Evolutionary conservation across 2,888 invertebrate species (phyloP), one percentile per base, ranked within the genome.

Genomic region (Exocentrus adspersus): DNA sequence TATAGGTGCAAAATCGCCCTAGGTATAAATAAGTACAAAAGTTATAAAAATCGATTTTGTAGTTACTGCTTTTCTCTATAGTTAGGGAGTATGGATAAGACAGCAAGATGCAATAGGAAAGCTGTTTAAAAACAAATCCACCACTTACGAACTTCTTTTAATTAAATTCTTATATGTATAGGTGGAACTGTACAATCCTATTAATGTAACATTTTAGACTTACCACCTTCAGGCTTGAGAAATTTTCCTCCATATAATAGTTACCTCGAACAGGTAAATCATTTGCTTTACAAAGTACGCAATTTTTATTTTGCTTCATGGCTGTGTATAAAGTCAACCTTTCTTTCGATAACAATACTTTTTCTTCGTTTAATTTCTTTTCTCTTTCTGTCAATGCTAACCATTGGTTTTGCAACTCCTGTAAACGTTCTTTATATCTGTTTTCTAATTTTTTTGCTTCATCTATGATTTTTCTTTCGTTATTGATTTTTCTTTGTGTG

Each of bases 321-420:
- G 86, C 84, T 46, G 86, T 86, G 65, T 88, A 87, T 20, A 88
- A 77, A 60, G 82, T 82, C 57, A 88, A 72, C 69, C 88, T 82
- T 75, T 89, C 88, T 70, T 87, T 85, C 0, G 88, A 88, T 7
- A 88, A 72, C 1, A 84, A 81, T 0, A 88, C 85, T 77, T 89
- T 88, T 71, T 89, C 88, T 76, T 84, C 86, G 0, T 88, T 87
- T 32, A 89, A 84, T 69, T 87, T 87, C 71, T 87, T 87, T 67
- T 89, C 88, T 71, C 88, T 83, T 9, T 79, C 76, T 16, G 86
- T 85, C 14, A 89, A 73, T 0, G 87, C 85, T 2, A 84, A 80
- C 1, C 86, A 84, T 64, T 88, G 87, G 64, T 84, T 85, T 76
- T 88, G 88, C 30, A 88, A 83, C 46, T 86, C 83, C 45, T 85